Conservation (phyloP, 2,797 vertebrate species). For the Enteromius thamalakanensis region DNA sequence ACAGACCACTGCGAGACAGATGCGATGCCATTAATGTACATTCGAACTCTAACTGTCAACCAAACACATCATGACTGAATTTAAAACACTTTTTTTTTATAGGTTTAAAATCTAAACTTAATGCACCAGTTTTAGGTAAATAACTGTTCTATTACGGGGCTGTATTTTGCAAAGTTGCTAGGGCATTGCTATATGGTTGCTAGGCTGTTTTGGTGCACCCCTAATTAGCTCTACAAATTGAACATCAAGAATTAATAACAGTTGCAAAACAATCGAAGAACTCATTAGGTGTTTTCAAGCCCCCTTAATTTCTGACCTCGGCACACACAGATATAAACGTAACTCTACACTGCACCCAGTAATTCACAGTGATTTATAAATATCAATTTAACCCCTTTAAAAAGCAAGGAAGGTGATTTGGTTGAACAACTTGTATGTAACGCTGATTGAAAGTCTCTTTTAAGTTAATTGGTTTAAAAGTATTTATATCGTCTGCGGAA, state of each 20-base stretch:
- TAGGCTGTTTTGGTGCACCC: neutral
- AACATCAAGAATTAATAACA: neutral
- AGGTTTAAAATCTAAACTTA: neutral
- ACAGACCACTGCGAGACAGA: neutral
- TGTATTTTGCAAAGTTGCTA: too few relatives aligned
- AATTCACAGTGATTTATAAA: neutral
- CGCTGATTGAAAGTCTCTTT: neutral
- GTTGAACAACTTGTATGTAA: neutral
- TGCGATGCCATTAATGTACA: neutral
- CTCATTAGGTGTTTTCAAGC: neutral
- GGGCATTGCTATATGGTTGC: too few relatives aligned
- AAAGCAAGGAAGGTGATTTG: neutral
- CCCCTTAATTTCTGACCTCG: neutral
- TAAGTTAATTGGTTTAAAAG: neutral
- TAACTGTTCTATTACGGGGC: neutral
- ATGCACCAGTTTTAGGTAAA: neutral
- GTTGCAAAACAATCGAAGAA: neutral
- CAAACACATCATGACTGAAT: neutral
- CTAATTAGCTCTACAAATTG: neutral
- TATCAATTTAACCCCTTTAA: neutral
- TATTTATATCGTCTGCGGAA: neutral
- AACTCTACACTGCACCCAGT: neutral
- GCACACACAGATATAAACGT: neutral
- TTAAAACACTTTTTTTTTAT: neutral
- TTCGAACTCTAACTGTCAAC: neutral